phyloP scores from a whole-genome alignment of 2,113 vertebrate species.

The Odobenus rosmarus region DNA sequence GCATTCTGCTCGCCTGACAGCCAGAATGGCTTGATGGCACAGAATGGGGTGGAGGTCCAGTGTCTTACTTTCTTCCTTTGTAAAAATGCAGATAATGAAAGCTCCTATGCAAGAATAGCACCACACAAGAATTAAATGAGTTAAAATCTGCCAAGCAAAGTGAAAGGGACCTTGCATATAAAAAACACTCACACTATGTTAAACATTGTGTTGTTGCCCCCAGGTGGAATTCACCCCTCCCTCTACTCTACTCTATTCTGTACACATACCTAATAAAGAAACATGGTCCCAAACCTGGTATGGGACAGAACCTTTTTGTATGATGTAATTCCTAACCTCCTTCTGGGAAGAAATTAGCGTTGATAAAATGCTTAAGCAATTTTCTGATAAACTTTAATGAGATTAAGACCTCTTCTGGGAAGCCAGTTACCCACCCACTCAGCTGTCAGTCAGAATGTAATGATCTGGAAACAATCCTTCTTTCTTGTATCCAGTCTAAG shows the following conservation, averaged over 20 bases:
- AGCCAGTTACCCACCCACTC: slow-evolving; percentile 78
- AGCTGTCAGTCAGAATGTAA: slow-evolving; percentile 69
- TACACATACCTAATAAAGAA: background rate
- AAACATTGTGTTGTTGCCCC: background rate
- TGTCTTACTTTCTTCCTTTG: background rate
- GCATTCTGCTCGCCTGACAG: background rate
- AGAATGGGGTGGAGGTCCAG: background rate
- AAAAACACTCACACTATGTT: background rate
- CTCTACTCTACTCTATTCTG: background rate
- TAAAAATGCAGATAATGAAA: background rate
- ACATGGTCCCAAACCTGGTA: background rate
- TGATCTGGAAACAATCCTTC: slow-evolving; percentile 66
- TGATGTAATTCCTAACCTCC: slow-evolving; percentile 74
- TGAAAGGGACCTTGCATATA: background rate
- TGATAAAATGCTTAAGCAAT: slow-evolving; percentile 79
- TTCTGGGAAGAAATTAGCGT: slow-evolving; percentile 80
- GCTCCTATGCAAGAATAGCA: background rate
- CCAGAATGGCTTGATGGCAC: background rate
- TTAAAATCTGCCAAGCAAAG: background rate
- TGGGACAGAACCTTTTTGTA: slow-evolving; percentile 31
- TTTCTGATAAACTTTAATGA: slow-evolving; percentile 82
- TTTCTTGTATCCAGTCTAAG: slow-evolving; percentile 16
- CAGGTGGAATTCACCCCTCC: background rate
- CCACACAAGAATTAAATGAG: background rate
- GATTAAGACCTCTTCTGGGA: slow-evolving; percentile 81